Percentiles rank a stretch among this genome's conserved stretches.
Conservation (phyloP, 2,797 vertebrate species). For the Thaleichthys pacificus region DNA sequence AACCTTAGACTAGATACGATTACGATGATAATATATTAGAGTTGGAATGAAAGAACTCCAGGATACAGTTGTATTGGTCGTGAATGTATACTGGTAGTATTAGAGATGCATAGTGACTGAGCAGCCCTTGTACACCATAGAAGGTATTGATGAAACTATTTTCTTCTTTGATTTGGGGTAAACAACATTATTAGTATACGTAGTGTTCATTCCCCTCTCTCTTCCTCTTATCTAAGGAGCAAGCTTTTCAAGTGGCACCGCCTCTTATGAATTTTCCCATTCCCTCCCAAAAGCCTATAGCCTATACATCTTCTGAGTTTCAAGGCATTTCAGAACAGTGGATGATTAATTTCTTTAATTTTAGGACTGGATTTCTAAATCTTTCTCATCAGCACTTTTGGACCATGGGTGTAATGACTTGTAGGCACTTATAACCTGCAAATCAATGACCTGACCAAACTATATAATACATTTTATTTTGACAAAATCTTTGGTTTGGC, state of each 20-base stretch:
- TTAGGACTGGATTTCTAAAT: slow-evolving; percentile 37
- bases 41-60: too few species aligned
- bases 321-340: slow-evolving; percentile 44
- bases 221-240: slow-evolving; percentile 31
- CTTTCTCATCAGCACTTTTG: slow-evolving; percentile 30
- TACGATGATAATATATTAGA: too few species aligned
- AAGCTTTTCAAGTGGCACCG: slow-evolving; percentile 39
- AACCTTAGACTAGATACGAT: too few species aligned
- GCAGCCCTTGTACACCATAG: not conserved
- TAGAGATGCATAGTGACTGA: not conserved
- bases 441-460: not conserved
- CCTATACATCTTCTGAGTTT: slow-evolving; percentile 49
- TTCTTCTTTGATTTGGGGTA: not conserved
- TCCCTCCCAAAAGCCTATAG: slow-evolving; percentile 20
- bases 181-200: not conserved
- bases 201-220: not conserved
- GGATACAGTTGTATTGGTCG: too few species aligned
- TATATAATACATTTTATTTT: not conserved
- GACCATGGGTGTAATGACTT: slow-evolving; percentile 18
- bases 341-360: slow-evolving; percentile 55
- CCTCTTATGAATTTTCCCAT: slow-evolving; percentile 9
- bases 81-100: not conserved
- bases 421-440: not conserved
- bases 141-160: not conserved
- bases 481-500: not conserved